phyloP scores from a whole-genome alignment of 2,888 invertebrate species.

The Odontocerum albicorne region DNA sequence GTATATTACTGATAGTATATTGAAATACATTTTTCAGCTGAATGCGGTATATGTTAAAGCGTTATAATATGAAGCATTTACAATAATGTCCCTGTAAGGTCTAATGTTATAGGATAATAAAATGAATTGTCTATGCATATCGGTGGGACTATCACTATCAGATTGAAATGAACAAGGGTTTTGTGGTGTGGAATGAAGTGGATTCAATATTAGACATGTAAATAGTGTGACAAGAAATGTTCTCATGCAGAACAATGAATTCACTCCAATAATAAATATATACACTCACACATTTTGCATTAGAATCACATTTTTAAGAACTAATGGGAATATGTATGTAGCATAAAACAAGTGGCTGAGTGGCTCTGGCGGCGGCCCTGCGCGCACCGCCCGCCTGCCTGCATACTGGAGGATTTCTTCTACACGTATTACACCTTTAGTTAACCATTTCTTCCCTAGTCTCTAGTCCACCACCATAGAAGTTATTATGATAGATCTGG shows the following conservation, averaged over 20 bases:
- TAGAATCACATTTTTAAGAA: conserved; percentile 20
- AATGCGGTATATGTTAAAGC: too few species aligned
- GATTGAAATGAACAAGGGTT: too few species aligned
- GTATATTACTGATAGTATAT: too few species aligned
- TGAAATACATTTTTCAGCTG: too few species aligned
- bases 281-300: conserved; percentile 25
- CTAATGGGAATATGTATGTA: conserved; percentile 30
- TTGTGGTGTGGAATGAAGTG: too few species aligned
- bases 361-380: conserved; percentile 9
- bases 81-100: conserved; percentile 7
- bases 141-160: too few species aligned
- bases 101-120: neutral
- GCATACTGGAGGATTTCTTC: neutral
- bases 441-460: neutral
- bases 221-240: conserved; percentile 11
- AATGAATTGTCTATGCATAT: conserved; percentile 1
- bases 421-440: neutral
- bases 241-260: neutral
- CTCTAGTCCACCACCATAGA: conserved; percentile 9
- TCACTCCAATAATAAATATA: conserved; percentile 15
- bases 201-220: too few species aligned
- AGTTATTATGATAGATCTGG: conserved; percentile 36
- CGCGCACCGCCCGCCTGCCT: neutral
- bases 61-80: too few species aligned
- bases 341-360: conserved; percentile 29